Evolutionary conservation across 2,113 vertebrate species (phyloP).

Genomic region (Ciconia boyciana): DNA sequence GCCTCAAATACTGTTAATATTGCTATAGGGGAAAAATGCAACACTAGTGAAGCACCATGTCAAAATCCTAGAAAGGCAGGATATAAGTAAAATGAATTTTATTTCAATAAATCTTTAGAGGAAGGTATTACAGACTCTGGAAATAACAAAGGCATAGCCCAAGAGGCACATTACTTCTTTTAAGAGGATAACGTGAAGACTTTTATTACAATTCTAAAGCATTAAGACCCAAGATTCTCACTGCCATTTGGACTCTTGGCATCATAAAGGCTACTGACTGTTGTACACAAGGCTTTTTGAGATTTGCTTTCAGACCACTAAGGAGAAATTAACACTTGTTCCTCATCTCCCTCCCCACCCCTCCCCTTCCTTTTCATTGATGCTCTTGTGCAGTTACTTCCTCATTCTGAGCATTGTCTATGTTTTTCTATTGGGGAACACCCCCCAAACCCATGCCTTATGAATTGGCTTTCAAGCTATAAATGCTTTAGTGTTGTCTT

Average conservation of each 20-base stretch:
- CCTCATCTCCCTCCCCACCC: background rate
- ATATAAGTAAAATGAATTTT: background rate
- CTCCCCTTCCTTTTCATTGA: background rate
- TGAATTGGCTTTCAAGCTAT: background rate
- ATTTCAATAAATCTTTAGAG: background rate
- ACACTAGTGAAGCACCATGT: background rate
- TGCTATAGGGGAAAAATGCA: background rate
- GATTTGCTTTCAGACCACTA: background rate
- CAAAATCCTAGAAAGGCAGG: background rate
- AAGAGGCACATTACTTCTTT: background rate
- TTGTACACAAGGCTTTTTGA: background rate
- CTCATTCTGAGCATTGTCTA: background rate
- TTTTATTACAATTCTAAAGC: background rate
- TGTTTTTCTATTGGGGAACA: background rate
- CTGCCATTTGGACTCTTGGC: background rate
- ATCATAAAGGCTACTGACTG: background rate
- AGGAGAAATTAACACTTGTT: background rate
- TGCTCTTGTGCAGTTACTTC: background rate
- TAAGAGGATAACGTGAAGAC: background rate
- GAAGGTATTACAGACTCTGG: background rate
- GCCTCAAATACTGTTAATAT: background rate
- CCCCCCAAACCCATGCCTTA: background rate
- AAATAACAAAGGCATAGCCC: background rate
- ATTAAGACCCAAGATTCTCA: background rate
- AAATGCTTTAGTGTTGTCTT: background rate